Percentiles rank a stretch among this genome's conserved stretches.
phyloP scores from a whole-genome alignment of 2,113 vertebrate genomes.

The Phyllopteryx taeniolatus region DNA sequence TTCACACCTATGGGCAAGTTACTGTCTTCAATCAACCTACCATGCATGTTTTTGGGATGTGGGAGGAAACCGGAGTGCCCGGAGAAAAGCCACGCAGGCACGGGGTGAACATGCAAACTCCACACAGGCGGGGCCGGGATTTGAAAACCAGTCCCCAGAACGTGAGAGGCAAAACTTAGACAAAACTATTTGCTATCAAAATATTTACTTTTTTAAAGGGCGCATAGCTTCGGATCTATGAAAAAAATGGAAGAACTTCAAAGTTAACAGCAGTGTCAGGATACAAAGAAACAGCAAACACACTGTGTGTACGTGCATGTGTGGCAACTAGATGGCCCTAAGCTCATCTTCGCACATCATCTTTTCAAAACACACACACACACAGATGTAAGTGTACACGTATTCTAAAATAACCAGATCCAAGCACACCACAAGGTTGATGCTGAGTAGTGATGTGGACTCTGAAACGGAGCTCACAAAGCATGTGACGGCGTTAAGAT shows the following conservation, averaged over 20 bases:
- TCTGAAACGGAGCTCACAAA: constrained; percentile 35
- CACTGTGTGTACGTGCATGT: not conserved
- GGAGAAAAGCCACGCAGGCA: no score
- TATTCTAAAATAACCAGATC: constrained; percentile 10
- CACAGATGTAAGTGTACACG: not conserved
- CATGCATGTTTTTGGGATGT: no score
- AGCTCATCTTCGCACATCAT: constrained; percentile 48
- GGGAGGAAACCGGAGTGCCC: no score
- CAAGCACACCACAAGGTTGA: constrained; percentile 6
- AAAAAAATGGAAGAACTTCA: not conserved
- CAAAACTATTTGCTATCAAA: no score
- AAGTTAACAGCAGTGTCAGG: constrained; percentile 5
- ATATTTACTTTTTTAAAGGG: no score
- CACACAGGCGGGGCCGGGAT: no score
- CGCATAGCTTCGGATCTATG: no score
- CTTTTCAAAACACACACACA: constrained; percentile 14
- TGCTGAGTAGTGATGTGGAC: constrained; percentile 18
- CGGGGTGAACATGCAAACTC: no score
- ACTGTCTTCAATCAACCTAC: no score
- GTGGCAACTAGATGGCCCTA: constrained; percentile 56
- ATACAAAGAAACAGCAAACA: not conserved
- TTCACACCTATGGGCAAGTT: no score
- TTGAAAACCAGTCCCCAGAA: no score
- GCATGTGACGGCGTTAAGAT: constrained; percentile 47
- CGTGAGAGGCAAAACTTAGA: no score